Percentiles rank a stretch among this genome's conserved stretches.
Conservation (phyloP, 2,113 vertebrate species). For the Lampris megalopsis region DNA sequence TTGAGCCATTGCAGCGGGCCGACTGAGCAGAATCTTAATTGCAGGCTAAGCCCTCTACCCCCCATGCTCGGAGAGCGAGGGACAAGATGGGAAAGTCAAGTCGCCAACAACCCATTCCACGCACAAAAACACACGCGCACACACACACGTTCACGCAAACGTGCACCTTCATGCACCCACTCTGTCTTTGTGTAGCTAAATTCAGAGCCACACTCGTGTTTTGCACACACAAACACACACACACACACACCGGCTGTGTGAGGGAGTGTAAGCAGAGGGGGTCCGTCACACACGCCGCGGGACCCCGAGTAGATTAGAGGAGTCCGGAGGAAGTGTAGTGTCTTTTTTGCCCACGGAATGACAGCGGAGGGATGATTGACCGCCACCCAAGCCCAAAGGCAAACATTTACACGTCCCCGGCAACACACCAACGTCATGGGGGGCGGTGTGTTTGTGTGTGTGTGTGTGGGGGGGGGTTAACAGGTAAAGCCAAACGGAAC, state of each 20-base stretch:
- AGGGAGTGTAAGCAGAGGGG: slow-evolving; percentile 26
- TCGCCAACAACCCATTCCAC: slow-evolving; percentile 24
- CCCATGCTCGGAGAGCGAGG: slow-evolving; percentile 41
- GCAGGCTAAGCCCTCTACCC: slow-evolving; percentile 41
- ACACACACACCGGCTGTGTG: slow-evolving; percentile 32
- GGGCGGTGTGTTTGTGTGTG: background rate
- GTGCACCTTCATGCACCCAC: background rate
- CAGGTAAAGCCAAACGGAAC: slow-evolving; percentile 7
- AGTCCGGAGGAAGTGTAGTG: slow-evolving; percentile 58
- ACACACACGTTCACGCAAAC: background rate
- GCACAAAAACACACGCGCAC: background rate
- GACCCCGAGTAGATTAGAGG: slow-evolving; percentile 72
- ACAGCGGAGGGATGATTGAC: slow-evolving; percentile 63
- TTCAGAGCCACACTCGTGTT: too few relatives aligned
- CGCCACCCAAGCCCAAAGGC: slow-evolving; percentile 43
- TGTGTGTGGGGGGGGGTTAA: too few relatives aligned
- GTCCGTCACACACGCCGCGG: slow-evolving; percentile 52
- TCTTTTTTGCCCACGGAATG: slow-evolving; percentile 45
- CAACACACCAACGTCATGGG: slow-evolving; percentile 16
- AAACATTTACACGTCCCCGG: slow-evolving; percentile 55
- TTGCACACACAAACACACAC: background rate
- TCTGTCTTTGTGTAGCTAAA: background rate
- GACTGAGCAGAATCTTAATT: slow-evolving; percentile 80
- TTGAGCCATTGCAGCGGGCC: slow-evolving; percentile 73
- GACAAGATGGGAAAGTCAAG: slow-evolving; percentile 65